Evolutionary conservation across 2,888 invertebrate genomes (phyloP).

Genomic region (Saturnia pavonia): DNA sequence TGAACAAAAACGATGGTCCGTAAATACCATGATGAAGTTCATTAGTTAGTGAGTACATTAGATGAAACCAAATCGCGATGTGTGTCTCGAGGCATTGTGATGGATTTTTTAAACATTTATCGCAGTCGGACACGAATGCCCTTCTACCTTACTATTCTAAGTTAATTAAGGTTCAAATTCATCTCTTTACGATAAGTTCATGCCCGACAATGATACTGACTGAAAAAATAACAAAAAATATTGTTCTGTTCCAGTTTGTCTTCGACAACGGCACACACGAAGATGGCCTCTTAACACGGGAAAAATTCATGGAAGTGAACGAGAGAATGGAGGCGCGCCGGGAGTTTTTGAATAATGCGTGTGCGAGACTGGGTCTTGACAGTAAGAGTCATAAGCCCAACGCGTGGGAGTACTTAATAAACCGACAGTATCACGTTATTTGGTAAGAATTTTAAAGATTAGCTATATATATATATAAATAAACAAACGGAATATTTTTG

Average conservation of each 20-base stretch:
- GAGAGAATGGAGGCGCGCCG: slow-evolving; percentile 82
- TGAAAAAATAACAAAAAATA: slow-evolving; percentile 18
- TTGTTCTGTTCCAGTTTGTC: slow-evolving; percentile 69
- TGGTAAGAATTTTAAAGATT: slow-evolving; percentile 78
- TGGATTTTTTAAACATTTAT: neutral
- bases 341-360: slow-evolving; percentile 81
- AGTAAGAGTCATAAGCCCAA: slow-evolving; percentile 86
- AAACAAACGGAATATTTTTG: neutral
- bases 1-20: neutral
- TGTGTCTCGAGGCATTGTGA: neutral
- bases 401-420: slow-evolving; percentile 93
- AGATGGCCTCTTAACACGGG: slow-evolving; percentile 65
- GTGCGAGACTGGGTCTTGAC: slow-evolving; percentile 83
- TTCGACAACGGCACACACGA: slow-evolving; percentile 73
- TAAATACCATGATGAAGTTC: neutral
- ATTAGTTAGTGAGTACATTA: neutral
- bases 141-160: neutral
- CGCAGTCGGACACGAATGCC: neutral
- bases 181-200: neutral
- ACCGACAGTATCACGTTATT: slow-evolving; percentile 89
- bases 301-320: slow-evolving; percentile 82
- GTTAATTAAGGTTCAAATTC: neutral
- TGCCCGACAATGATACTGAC: neutral
- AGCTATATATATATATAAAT: neutral
- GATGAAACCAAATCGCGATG: neutral